phyloP scores from a whole-genome alignment of 2,113 vertebrate genomes.

The Myanophis thanlyinensis region DNA sequence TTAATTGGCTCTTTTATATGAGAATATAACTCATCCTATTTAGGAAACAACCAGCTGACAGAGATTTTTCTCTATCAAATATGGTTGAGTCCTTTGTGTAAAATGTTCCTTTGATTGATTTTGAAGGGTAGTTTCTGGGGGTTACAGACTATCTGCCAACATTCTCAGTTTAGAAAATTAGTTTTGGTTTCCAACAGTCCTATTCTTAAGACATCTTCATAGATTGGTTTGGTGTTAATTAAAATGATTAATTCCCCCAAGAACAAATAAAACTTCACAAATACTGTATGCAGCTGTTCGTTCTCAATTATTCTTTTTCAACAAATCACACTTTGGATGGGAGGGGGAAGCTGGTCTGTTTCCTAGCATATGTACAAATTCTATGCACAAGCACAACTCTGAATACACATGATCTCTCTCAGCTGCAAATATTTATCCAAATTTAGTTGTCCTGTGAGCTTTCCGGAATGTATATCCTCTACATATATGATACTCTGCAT shows the following conservation, averaged over 20 bases:
- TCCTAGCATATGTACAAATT: not conserved
- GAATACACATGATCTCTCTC: not conserved
- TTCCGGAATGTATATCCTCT: not conserved
- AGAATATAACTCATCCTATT: not conserved
- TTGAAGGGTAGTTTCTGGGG: not conserved
- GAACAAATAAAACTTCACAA: conserved; percentile 13
- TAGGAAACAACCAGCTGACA: not conserved
- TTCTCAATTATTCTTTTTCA: conserved; percentile 18
- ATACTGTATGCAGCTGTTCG: conserved; percentile 2
- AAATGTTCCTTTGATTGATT: conserved; percentile 4
- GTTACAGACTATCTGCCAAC: conserved; percentile 21
- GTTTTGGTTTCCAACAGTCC: conserved; percentile 21
- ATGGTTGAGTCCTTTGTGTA: not conserved
- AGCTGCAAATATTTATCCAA: not conserved
- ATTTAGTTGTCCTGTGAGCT: not conserved
- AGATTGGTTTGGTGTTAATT: conserved; percentile 23
- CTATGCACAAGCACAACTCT: not conserved
- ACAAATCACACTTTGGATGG: not conserved
- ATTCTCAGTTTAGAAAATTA: not conserved
- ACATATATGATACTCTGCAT: not conserved
- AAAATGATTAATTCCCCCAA: conserved; percentile 18
- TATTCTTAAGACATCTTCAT: conserved; percentile 17
- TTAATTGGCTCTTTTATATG: not conserved
- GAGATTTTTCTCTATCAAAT: conserved; percentile 5
- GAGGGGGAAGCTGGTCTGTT: not conserved